Conservation (phyloP, 2,888 invertebrate species). For the Pterostichus madidus region DNA sequence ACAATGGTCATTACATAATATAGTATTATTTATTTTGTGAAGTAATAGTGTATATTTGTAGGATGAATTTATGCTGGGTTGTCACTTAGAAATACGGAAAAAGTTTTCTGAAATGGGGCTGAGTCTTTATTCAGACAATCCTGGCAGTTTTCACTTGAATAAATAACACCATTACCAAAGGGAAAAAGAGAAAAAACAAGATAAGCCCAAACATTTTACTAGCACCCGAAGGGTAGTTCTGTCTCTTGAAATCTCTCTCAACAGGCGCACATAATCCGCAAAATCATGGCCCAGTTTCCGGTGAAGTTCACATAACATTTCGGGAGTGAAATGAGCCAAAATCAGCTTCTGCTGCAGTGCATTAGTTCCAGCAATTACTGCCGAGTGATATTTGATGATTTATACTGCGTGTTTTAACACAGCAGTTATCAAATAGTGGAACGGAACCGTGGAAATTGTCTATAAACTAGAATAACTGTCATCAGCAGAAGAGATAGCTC, state of each 20-base stretch:
- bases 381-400: slow-evolving; percentile 56
- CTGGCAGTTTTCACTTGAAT: slow-evolving; percentile 47
- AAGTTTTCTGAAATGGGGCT: slow-evolving; percentile 19
- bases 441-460: slow-evolving; percentile 42
- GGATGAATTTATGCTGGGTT: slow-evolving; percentile 5
- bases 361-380: slow-evolving; percentile 60
- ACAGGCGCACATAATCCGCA: slow-evolving; percentile 39
- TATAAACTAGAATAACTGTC: slow-evolving; percentile 64
- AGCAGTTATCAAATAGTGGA: slow-evolving; percentile 52
- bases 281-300: slow-evolving; percentile 45
- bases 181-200: slow-evolving; percentile 34
- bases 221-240: slow-evolving; percentile 36
- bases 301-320: slow-evolving; percentile 23
- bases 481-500: slow-evolving; percentile 51
- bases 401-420: slow-evolving; percentile 21
- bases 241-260: slow-evolving; percentile 27
- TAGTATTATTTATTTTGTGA: too few relatives aligned
- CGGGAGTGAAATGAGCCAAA: slow-evolving; percentile 35
- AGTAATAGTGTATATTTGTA: not conserved
- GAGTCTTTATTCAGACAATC: slow-evolving; percentile 42
- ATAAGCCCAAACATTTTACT: slow-evolving; percentile 45
- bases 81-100: slow-evolving; percentile 28
- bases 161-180: slow-evolving; percentile 39
- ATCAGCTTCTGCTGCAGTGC: slow-evolving; percentile 30
- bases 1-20: too few relatives aligned